Base-by-base conservation (phyloP, 2,888 invertebrate species). In the Xylota segnis region DNA sequence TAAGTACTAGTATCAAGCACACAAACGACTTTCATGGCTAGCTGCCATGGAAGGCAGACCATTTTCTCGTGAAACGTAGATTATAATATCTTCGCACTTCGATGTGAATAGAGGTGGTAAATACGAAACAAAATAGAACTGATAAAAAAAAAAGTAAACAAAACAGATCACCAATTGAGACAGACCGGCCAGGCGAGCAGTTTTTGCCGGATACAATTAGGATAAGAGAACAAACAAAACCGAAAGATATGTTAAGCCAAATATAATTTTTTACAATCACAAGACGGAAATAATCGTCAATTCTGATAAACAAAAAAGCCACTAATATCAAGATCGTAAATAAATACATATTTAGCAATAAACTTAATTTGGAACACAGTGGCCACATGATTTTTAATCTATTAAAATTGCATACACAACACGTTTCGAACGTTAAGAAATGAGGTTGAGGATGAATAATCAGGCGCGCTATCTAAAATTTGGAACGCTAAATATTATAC, bases 51-150 rank as follows among this genome's bases (percentile, higher is more conserved):
- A 9, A 5, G 34, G 52, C 40, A 43, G 40, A 54, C 23, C 5
- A 43, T 18, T 63, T 47, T 32, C 32, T 16, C 10, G 14, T 29
- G 37, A 14, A 34, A 37, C 29, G 32, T 23, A 27, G 12, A 27
- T 37, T 27, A 12, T 34, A 77, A 27, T 27, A 29, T 23, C 23
- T 23, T 66, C n/a, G 29, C 70, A 63, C n/a, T 37, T 16, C 9
- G 34, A 23, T 71, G 78, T 56, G 34, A 78, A 61, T n/a, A 47
- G 32, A 54, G 34, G 27, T 43, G 14, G 45, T 43, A 52, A 61
- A 66, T 5, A 45, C 18, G 56, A 9, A 45, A 45, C 18, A 50
- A 34, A 56, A 56, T 23, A 50, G 18, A 63, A 27, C 61, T 66
- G 52, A 66, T 52, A 50, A 47, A 32, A 37, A 66, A 29, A 37